These are phyloP conservation scores for Phytoseiulus persimilis DNA, from an alignment of 2,888 invertebrate genomes.

Conservation along the genomic window DNA sequence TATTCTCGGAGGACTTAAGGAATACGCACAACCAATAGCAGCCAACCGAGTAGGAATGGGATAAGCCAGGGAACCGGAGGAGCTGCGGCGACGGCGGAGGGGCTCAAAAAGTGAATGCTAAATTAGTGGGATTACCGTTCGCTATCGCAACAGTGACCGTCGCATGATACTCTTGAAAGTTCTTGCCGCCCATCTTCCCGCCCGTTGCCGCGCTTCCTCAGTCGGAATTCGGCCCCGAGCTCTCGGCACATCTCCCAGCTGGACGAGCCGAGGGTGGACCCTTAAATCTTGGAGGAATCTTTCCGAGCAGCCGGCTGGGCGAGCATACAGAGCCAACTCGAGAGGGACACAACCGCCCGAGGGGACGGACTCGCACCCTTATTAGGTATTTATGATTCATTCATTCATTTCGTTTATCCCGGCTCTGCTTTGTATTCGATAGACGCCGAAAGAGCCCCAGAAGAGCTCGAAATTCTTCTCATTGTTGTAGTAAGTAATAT, in stretches of 20 bases:
- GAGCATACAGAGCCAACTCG: neutral
- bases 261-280: neutral
- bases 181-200: neutral
- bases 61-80: neutral
- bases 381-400: conserved; percentile 35
- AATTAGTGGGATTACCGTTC: neutral
- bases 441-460: neutral
- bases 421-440: neutral
- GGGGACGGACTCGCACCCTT: conserved; percentile 7
- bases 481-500: conserved; percentile 5
- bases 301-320: neutral
- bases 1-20: neutral
- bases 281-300: neutral
- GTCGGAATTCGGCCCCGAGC: neutral
- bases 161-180: neutral
- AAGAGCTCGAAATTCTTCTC: neutral
- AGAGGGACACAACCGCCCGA: neutral
- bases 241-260: neutral
- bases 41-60: neutral
- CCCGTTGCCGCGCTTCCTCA: neutral
- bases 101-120: neutral
- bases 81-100: neutral
- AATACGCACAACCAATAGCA: neutral
- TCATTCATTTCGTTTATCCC: conserved; percentile 17
- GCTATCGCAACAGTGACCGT: neutral